Evolutionary conservation across 2,797 vertebrate genomes (phyloP).

Genomic region (Diplodus puntazzo): DNA sequence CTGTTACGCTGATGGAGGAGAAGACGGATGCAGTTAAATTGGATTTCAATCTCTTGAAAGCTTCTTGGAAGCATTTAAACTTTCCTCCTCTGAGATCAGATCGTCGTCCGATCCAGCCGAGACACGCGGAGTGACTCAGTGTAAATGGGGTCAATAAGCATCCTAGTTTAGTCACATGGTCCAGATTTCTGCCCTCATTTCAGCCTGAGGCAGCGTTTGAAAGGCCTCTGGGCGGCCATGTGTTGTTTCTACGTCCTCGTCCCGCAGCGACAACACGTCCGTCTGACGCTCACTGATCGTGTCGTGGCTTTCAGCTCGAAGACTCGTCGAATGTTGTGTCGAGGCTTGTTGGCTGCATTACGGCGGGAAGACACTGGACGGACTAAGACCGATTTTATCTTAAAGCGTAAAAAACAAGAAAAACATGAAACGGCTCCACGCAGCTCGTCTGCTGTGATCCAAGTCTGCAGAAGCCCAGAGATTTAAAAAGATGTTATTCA

Average conservation of each 20-base stretch:
- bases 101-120: background rate
- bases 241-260: conserved; percentile 9
- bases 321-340: background rate
- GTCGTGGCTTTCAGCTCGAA: background rate
- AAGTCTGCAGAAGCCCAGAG: too few species aligned
- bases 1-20: too few species aligned
- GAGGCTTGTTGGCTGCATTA: background rate
- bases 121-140: background rate
- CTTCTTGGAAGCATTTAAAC: background rate
- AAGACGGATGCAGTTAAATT: too few species aligned
- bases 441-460: too few species aligned
- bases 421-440: too few species aligned
- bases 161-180: conserved; percentile 33
- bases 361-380: background rate
- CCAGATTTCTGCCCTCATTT: conserved; percentile 46
- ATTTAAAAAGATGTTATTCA: too few species aligned
- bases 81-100: background rate
- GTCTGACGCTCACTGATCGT: background rate
- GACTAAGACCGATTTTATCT: background rate
- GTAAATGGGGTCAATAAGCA: conserved; percentile 5
- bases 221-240: conserved; percentile 11
- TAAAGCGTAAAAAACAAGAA: too few species aligned
- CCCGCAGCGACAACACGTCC: background rate
- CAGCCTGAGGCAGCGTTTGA: conserved; percentile 4
- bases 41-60: background rate